phyloP scores from a whole-genome alignment of 1,140 invertebrate genomes.

The Muscidifurax raptorellus region DNA sequence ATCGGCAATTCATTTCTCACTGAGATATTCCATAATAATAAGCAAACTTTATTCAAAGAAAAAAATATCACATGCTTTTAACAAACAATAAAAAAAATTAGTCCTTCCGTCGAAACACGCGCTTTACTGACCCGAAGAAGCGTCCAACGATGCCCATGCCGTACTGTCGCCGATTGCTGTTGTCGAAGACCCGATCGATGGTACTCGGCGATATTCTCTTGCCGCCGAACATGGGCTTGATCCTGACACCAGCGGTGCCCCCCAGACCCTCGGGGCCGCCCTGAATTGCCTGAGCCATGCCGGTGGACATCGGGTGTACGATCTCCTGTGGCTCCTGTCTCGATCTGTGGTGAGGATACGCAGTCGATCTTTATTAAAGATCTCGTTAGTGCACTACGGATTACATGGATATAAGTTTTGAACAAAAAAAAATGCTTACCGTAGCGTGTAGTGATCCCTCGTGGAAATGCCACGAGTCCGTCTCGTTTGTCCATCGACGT shows the following conservation, averaged over 20 bases:
- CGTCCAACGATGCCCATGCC: conserved; percentile 90
- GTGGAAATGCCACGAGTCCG: conserved; percentile 60
- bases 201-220: conserved; percentile 81
- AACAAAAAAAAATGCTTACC: conserved; percentile 56
- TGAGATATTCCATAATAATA: too few relatives aligned
- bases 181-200: conserved; percentile 85
- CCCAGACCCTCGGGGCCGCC: not conserved
- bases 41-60: not conserved
- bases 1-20: too few relatives aligned
- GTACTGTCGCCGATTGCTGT: conserved; percentile 87
- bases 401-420: not conserved
- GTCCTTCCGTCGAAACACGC: not conserved
- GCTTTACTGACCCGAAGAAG: conserved; percentile 78
- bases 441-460: conserved; percentile 72
- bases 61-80: not conserved
- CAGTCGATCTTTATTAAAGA: not conserved
- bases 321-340: conserved; percentile 47
- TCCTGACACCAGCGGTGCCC: conserved; percentile 57
- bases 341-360: conserved; percentile 51
- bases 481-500: conserved; percentile 65
- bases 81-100: not conserved
- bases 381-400: not conserved
- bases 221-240: conserved; percentile 65
- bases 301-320: not conserved
- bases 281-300: not conserved